Evolutionary conservation across 37 sponge, comb jelly and placozoan species (phyloP).

Genomic region (Beroe ovata): DNA sequence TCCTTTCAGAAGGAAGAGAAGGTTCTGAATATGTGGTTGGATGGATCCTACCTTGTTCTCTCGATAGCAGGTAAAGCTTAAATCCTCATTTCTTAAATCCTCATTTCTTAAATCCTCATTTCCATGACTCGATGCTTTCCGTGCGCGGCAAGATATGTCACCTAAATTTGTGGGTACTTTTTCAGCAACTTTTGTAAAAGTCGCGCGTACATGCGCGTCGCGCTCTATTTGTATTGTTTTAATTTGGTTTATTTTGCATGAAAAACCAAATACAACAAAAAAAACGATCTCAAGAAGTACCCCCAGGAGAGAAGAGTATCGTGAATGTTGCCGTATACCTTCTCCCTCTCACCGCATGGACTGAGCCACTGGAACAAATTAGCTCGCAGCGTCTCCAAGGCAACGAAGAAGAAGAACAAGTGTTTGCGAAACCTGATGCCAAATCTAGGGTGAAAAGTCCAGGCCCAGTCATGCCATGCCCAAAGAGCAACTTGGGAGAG

Average conservation of each 20-base stretch:
- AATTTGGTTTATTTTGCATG: no score
- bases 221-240: no score
- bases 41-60: neutral
- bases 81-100: no score
- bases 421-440: neutral
- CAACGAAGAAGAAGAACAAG: neutral
- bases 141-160: no score
- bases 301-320: neutral
- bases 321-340: neutral
- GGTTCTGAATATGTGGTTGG: neutral
- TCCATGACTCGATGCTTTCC: no score
- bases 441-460: neutral
- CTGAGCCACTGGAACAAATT: slow-evolving; percentile 46
- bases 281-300: neutral
- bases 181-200: slow-evolving; percentile 29
- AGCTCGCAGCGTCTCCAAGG: slow-evolving; percentile 45
- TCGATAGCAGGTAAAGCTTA: neutral
- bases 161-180: slow-evolving; percentile 65
- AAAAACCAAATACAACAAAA: neutral
- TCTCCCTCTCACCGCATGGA: slow-evolving; percentile 8
- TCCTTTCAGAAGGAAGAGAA: slow-evolving; percentile 17
- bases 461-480: neutral
- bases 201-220: no score
- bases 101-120: no score
- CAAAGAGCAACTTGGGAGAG: slow-evolving; percentile 20